Percentiles rank a stretch among this genome's conserved stretches.
phyloP scores from a whole-genome alignment of 2,113 vertebrate species.

The Garra rufa region DNA sequence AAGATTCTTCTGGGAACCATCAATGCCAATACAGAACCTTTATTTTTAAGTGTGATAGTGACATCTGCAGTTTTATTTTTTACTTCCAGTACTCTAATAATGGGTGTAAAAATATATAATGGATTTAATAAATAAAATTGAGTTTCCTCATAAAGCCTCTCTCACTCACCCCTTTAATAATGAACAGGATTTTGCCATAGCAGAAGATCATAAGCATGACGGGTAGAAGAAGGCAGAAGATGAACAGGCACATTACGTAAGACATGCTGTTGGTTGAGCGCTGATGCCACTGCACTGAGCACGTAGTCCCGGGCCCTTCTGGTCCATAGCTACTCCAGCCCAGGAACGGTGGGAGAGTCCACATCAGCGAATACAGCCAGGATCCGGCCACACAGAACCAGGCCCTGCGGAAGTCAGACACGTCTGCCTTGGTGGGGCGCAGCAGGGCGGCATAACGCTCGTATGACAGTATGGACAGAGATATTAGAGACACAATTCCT shows the following conservation, averaged over 20 bases:
- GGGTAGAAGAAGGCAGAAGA: conserved; percentile 72
- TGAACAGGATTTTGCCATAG: conserved; percentile 62
- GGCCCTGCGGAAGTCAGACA: conserved; percentile 72
- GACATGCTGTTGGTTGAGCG: conserved; percentile 66
- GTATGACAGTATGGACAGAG: conserved; percentile 72
- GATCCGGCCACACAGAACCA: conserved; percentile 69
- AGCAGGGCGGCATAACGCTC: conserved; percentile 69
- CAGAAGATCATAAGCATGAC: conserved; percentile 72
- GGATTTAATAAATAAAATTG: not conserved
- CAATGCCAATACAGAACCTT: too few species aligned
- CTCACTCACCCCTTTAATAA: conserved; percentile 61
- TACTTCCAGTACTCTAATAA: not conserved
- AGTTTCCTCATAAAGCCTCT: not conserved
- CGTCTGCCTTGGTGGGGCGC: conserved; percentile 61
- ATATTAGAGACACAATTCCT: conserved; percentile 78
- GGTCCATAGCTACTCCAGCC: conserved; percentile 76
- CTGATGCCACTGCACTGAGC: conserved; percentile 72
- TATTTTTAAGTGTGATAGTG: not conserved
- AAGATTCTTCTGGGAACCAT: too few species aligned
- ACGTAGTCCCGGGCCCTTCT: conserved; percentile 72
- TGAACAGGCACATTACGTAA: conserved; percentile 72
- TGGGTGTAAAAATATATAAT: not conserved
- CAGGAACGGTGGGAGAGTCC: conserved; percentile 72
- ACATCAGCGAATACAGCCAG: conserved; percentile 75
- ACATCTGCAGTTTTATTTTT: not conserved